Evolutionary conservation across 2,888 invertebrate genomes (phyloP).

Genomic region (Emmelina monodactyla): DNA sequence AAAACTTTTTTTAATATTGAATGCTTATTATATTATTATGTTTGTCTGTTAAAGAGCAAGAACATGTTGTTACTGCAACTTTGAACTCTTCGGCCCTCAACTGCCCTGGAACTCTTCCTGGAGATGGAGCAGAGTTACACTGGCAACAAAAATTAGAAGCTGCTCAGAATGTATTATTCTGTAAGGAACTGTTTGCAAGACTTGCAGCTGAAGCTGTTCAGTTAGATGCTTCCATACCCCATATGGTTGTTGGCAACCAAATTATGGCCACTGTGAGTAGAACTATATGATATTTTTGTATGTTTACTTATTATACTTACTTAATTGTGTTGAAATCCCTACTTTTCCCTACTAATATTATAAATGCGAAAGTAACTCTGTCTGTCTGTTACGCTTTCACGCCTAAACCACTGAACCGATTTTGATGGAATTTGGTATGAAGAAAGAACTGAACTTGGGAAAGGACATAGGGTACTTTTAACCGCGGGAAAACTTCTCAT

Average conservation of each 20-base stretch:
- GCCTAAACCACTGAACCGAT: too few relatives aligned
- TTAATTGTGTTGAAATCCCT: too few relatives aligned
- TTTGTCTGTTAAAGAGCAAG: conserved; percentile 85
- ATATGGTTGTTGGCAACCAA: conserved; percentile 96
- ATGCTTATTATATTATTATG: too few relatives aligned
- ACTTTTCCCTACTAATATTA: too few relatives aligned
- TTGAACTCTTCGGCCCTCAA: conserved; percentile 77
- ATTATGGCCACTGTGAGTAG: conserved; percentile 87
- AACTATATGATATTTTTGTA: neutral
- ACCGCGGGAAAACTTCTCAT: too few relatives aligned
- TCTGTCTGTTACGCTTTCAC: too few relatives aligned
- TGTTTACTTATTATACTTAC: neutral
- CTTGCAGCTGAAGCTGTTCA: conserved; percentile 95
- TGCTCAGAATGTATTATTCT: conserved; percentile 96
- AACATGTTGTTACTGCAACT: conserved; percentile 85
- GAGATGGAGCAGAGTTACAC: conserved; percentile 74
- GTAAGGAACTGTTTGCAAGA: conserved; percentile 94
- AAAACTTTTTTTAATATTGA: too few relatives aligned
- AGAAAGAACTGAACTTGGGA: too few relatives aligned
- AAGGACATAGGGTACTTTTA: too few relatives aligned
- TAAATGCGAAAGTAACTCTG: too few relatives aligned
- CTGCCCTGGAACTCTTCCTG: conserved; percentile 70
- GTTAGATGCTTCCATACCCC: conserved; percentile 90
- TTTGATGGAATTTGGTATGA: too few relatives aligned
- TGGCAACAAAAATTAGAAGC: conserved; percentile 98